Conservation (phyloP, 2,888 invertebrate genomes). For the Hypomecis atomaria region DNA sequence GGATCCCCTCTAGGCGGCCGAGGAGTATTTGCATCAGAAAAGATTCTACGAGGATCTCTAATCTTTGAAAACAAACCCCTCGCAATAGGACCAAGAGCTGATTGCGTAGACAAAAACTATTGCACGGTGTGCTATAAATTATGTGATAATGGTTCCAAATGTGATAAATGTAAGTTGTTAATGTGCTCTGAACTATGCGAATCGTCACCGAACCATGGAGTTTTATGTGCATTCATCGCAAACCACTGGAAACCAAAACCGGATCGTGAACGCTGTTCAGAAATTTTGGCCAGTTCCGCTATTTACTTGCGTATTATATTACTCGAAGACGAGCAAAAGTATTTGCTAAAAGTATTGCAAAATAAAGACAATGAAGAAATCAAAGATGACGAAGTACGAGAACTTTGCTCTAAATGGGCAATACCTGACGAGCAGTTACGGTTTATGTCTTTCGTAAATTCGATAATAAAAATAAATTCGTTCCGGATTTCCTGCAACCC, state of each 20-base stretch:
- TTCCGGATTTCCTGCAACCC: conserved; percentile 81
- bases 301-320: conserved; percentile 65
- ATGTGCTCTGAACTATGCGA: conserved; percentile 87
- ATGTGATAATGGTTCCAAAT: conserved; percentile 67
- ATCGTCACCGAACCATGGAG: conserved; percentile 78
- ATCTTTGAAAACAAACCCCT: conserved; percentile 88
- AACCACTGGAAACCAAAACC: conserved; percentile 73
- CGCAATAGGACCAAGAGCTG: conserved; percentile 86
- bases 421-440: conserved; percentile 79
- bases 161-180: conserved; percentile 86
- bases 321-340: conserved; percentile 65
- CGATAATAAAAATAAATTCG: conserved; percentile 86
- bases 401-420: conserved; percentile 59
- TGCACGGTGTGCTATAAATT: conserved; percentile 87
- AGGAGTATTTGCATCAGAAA: conserved; percentile 87
- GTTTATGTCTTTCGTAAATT: conserved; percentile 81
- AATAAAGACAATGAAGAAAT: conserved; percentile 48
- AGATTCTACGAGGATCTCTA: conserved; percentile 86
- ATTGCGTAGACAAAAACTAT: conserved; percentile 75
- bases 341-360: conserved; percentile 78
- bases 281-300: conserved; percentile 53
- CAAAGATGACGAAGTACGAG: conserved; percentile 79
- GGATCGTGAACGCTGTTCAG: conserved; percentile 44
- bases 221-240: conserved; percentile 86
- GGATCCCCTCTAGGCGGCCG: conserved; percentile 87